phyloP scores from a whole-genome alignment of 2,113 vertebrate species.

The Porphyrio hochstetteri region DNA sequence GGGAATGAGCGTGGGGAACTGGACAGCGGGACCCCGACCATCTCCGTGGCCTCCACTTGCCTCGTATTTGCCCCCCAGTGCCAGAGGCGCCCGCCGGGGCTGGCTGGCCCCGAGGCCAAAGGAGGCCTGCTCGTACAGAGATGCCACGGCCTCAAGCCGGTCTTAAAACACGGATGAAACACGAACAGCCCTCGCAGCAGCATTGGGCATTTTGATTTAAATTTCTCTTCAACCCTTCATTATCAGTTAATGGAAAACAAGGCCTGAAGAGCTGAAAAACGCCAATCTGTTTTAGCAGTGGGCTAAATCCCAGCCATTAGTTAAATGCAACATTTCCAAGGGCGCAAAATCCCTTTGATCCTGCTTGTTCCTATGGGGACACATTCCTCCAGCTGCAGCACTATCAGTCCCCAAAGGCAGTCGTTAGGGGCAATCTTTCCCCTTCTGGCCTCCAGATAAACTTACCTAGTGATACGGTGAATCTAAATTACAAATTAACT shows the following conservation, averaged over 20 bases:
- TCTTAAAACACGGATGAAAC: background rate
- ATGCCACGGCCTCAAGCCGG: accelerated
- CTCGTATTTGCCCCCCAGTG: background rate
- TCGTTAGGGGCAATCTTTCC: background rate
- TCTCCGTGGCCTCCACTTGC: background rate
- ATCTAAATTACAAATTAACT: background rate
- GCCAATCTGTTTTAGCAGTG: background rate
- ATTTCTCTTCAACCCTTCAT: background rate
- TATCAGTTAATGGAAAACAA: background rate
- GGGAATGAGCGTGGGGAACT: background rate
- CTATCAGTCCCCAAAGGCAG: background rate
- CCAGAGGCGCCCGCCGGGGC: background rate
- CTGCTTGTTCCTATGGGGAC: accelerated
- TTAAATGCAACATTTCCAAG: background rate
- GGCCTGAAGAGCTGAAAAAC: background rate
- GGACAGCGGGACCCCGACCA: background rate
- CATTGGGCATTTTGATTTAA: accelerated
- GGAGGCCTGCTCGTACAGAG: accelerated
- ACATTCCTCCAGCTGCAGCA: background rate
- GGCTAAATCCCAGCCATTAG: background rate
- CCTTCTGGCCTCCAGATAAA: background rate
- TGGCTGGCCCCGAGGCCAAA: background rate
- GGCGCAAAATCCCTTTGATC: background rate
- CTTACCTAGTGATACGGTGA: accelerated
- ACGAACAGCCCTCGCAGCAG: accelerated